Evolutionary conservation across 2,888 invertebrate species (phyloP), one percentile per base, ranked within the genome.

Genomic region (Sycophila texana): DNA sequence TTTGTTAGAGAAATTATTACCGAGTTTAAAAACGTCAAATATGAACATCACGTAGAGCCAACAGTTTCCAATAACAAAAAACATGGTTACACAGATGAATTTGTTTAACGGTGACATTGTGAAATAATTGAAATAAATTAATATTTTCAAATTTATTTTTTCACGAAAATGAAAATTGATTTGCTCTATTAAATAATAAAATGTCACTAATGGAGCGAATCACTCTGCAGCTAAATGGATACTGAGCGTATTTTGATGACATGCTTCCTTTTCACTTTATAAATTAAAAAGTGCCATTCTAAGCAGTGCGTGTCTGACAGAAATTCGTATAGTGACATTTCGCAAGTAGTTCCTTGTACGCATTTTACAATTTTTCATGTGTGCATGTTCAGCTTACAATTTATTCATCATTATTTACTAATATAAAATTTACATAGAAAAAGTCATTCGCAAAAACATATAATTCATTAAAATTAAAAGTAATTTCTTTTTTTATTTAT

Each of bases 221-320:
- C 22, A 22, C n/a, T 75, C 75, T 74, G 75, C 47, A 22, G 18
- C 58, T 66, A 58, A 49, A 30, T 26, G 20, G 18, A 66, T 58
- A 47, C 60, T 22, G 61, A 51, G 10, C 39, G 39, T 30, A 60
- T 70, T 58, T n/a, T 58, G 18, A 65, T 16, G 63, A 49, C 63
- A 22, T 7, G 10, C 39, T 10, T 39, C 39, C 39, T 39, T 39
- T 39, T 39, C 7, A 39, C 10, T 39, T 39, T 39, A 39, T 67
- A 47, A 67, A 57, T 53, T 14, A 10, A 53, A 71, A 75, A 53
- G 74, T 75, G 79, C 47, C 53, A 53, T 22, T 47, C 58, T 79
- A 75, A 79, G 79, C 79, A 75, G 0, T 66, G 20, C n/a, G 26
- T 47, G 53, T 10, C 26, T 18, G 53, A 66, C 18, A 22, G 39